These are phyloP conservation scores for Puntigrus tetrazona DNA, from an alignment of 2,113 vertebrate species.

Conservation along the genomic window DNA sequence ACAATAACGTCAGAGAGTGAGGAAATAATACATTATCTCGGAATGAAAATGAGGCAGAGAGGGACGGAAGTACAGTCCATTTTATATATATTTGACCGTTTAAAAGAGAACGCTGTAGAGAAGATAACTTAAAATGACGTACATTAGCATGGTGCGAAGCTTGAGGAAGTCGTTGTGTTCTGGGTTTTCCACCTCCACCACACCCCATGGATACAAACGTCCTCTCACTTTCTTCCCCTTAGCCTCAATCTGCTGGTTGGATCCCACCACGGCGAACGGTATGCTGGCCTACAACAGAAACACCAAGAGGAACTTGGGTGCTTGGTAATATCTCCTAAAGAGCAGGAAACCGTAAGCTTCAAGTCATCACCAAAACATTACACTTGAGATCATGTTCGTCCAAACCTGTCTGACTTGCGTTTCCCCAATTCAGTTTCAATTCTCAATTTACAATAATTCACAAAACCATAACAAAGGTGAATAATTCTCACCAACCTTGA, in stretches of 20 bases:
- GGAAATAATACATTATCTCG: not conserved
- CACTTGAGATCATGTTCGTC: not conserved
- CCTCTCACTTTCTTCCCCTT: conserved; percentile 99
- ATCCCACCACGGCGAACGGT: conserved; percentile 96
- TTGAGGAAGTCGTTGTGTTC: conserved; percentile 99
- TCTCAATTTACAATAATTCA: too few species aligned
- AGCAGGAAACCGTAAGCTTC: not conserved
- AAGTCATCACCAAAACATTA: not conserved
- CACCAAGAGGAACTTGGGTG: not conserved
- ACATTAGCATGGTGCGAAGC: conserved; percentile 98
- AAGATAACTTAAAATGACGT: conserved; percentile 60
- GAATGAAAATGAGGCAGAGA: not conserved
- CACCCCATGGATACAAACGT: conserved; percentile 96
- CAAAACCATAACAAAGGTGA: not conserved
- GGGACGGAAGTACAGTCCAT: not conserved
- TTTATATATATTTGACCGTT: not conserved
- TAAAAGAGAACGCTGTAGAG: not conserved
- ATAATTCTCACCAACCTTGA: conserved; percentile 80
- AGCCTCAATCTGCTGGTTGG: conserved; percentile 97
- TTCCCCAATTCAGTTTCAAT: not conserved
- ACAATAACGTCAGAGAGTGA: not conserved
- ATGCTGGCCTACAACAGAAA: conserved; percentile 84
- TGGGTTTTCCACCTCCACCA: conserved; percentile 97
- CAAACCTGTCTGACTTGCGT: not conserved
- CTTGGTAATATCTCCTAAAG: not conserved